Base-by-base conservation (phyloP, 1,140 invertebrate genomes). In the Atta cephalotes region DNA sequence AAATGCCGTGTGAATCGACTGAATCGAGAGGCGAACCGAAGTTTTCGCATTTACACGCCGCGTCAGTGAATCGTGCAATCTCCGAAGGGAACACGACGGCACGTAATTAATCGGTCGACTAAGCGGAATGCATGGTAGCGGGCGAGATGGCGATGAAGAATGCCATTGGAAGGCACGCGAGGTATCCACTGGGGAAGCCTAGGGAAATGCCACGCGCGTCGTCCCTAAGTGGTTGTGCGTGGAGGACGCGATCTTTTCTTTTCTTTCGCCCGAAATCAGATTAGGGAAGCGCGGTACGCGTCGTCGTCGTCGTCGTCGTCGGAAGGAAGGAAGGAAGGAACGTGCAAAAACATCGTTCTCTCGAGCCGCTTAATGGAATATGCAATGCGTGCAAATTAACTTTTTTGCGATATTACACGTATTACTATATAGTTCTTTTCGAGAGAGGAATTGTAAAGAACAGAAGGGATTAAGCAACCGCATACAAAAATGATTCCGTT, bases 61-160 rank as follows among this genome's bases (percentile, higher is more conserved):
- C 53, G 78, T 88, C 74, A 63, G 49, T 65, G 72, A 85, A 39
- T 74, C 85, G 51, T 51, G 71, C 39, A 74, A 89, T 71, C 79
- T 81, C 51, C 79, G 31, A 71, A 18, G 39, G 51, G 51, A n/a
- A 82, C 78, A 81, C 65, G 65, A 49, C 68, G 49, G 79, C 77
- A 81, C 49, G 74, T 70, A 76, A 89, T 91, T 89, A 85, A 89
- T 89, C 82, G 88, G 70, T 86, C 65, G 81, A 70, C 85, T 85
- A 88, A 77, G 81, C 77, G 87, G 89, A 89, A 91, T 89, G 90
- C 89, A 56, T 49, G 63, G 76, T 66, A 56, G 84, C 58, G 56
- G 82, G 31, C 56, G 81, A 31, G 85, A 80, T 51, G 86, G 74
- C 86, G 77, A 81, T 58, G 86, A 90, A 87, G 87, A 86, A 84